Percentiles rank a stretch among this genome's conserved stretches.
phyloP scores from a whole-genome alignment of 1,140 invertebrate genomes.

The Littorina saxatilis region DNA sequence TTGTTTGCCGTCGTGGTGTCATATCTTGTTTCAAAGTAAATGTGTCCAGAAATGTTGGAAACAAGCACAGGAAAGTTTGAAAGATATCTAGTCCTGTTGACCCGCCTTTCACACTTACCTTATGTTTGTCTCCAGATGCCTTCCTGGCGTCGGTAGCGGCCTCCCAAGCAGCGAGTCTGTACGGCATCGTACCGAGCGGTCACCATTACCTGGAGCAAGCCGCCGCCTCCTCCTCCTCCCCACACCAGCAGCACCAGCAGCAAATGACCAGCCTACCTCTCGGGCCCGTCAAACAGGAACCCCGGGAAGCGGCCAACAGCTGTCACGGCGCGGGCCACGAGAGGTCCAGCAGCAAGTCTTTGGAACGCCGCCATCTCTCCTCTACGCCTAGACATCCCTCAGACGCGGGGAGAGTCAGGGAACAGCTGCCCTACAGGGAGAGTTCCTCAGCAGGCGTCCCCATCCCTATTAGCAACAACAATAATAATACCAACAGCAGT shows the following conservation, averaged over 20 bases:
- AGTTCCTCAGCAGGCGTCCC: neutral
- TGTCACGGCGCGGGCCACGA: neutral
- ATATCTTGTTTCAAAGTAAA: no score
- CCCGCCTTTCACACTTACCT: neutral
- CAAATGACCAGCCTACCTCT: neutral
- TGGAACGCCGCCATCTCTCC: neutral
- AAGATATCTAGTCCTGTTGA: no score
- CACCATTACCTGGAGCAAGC: constrained; percentile 23
- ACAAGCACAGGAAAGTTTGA: no score
- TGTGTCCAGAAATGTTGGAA: no score
- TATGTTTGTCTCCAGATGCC: constrained; percentile 21
- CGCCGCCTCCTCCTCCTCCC: neutral
- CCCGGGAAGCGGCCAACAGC: neutral
- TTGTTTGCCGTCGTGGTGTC: no score
- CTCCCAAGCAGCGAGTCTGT: constrained; percentile 32
- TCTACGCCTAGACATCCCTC: neutral
- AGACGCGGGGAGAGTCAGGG: neutral
- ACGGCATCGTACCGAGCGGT: constrained; percentile 17
- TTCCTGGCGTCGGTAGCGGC: constrained; percentile 30
- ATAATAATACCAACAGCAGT: neutral
- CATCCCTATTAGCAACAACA: neutral
- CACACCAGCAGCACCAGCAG: neutral
- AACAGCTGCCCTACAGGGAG: neutral
- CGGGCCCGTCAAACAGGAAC: constrained; percentile 28
- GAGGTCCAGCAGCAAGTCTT: neutral